Conservation (phyloP, 2,888 invertebrate species). For the Cylloceria caligata region DNA sequence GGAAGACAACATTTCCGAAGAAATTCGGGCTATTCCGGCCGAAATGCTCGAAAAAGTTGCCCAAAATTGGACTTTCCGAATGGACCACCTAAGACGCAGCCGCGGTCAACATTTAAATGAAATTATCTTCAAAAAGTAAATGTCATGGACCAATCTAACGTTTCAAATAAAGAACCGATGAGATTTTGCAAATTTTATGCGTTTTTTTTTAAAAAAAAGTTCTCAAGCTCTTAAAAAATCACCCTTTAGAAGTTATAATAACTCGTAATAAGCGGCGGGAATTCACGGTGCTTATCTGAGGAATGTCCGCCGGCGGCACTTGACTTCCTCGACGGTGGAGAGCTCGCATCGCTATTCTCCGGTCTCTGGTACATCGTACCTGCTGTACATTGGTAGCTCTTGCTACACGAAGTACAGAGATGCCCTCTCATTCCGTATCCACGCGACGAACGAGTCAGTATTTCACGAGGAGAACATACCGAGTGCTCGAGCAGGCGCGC, state of each 20-base stretch:
- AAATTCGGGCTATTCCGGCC: no score
- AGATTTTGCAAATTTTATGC: no score
- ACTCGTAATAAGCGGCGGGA: constrained; percentile 69
- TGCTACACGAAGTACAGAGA: constrained; percentile 29
- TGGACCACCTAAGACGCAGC: no score
- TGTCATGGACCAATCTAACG: no score
- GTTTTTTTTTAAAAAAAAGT: no score
- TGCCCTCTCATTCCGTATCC: constrained; percentile 40
- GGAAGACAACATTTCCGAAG: no score
- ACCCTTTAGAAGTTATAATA: constrained; percentile 68
- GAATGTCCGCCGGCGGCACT: constrained; percentile 68
- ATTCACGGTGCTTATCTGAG: constrained; percentile 71
- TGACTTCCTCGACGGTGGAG: constrained; percentile 67
- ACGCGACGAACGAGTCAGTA: constrained; percentile 32
- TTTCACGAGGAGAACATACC: constrained; percentile 33
- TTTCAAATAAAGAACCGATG: no score
- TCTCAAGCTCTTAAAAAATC: no score
- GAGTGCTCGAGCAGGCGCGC: not conserved
- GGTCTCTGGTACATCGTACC: constrained; percentile 46
- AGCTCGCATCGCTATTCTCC: constrained; percentile 43
- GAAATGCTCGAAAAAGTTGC: no score
- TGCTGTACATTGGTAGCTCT: constrained; percentile 24
- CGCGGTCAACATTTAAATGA: no score
- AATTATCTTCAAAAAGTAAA: no score
- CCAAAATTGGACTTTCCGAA: no score